A percentile compares a stretch with the other conserved stretches of the same genome.
These are phyloP conservation scores for Drosophila peninsularis DNA, from an alignment of 2,888 invertebrate species.

Conservation along the genomic window DNA sequence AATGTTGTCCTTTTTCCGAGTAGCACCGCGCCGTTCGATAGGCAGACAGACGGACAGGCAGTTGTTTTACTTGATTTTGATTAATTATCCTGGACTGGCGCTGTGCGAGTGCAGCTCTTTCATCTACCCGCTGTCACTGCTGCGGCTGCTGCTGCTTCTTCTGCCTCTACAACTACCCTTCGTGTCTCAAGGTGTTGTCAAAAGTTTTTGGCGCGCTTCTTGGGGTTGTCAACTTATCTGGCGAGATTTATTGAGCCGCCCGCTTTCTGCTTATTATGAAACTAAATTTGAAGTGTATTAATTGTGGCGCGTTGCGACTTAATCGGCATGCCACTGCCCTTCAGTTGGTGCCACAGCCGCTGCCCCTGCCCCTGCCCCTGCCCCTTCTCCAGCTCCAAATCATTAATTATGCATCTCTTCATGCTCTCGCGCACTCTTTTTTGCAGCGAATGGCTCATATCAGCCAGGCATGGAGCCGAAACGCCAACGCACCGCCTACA, in stretches of 20 bases:
- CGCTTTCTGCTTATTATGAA: constrained; percentile 51
- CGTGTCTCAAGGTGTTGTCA: constrained; percentile 48
- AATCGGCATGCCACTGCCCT: constrained; percentile 37
- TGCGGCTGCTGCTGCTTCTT: constrained; percentile 4
- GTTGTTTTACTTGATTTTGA: constrained; percentile 83
- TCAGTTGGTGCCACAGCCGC: constrained; percentile 3
- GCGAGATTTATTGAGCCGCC: constrained; percentile 73
- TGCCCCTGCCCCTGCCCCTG: constrained; percentile 4
- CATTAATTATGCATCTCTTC: constrained; percentile 62
- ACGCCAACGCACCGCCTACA: constrained; percentile 98
- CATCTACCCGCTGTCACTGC: constrained; percentile 56
- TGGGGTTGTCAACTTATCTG: constrained; percentile 75
- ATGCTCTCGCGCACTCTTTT: constrained; percentile 26
- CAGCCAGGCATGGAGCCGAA: constrained; percentile 98
- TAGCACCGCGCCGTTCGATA: constrained; percentile 27
- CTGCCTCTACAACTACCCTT: constrained; percentile 35
- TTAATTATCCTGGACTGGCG: constrained; percentile 69
- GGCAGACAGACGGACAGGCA: constrained; percentile 48
- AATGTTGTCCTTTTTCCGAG: constrained; percentile 53
- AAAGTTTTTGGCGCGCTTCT: constrained; percentile 64
- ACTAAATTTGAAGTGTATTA: constrained; percentile 77
- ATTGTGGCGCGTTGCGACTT: constrained; percentile 67
- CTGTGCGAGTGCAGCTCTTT: constrained; percentile 63
- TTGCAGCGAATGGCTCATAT: constrained; percentile 93
- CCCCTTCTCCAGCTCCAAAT: constrained; percentile 32